These are phyloP conservation scores for Drosophila eugracilis DNA, from an alignment of 1,140 invertebrate genomes.

Conservation along the genomic window DNA sequence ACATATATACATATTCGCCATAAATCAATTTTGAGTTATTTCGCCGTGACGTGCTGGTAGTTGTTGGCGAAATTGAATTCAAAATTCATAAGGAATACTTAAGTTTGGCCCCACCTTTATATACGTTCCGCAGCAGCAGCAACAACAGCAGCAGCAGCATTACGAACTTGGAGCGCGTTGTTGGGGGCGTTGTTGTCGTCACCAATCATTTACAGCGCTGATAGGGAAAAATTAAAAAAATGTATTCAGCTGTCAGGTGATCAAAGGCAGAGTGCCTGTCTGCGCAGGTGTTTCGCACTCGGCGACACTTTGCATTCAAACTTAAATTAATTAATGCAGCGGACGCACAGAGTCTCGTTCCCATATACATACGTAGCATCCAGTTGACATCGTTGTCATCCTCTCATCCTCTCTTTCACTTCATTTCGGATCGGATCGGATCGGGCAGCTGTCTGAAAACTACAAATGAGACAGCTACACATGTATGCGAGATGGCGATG, in stretches of 20 bases:
- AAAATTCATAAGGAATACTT: constrained; percentile 54
- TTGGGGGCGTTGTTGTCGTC: constrained; percentile 42
- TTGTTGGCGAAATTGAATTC: constrained; percentile 46
- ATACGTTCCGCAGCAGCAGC: not conserved
- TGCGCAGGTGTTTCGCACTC: constrained; percentile 80
- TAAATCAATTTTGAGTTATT: constrained; percentile 83
- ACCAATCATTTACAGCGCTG: constrained; percentile 51
- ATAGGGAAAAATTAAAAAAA: constrained; percentile 79
- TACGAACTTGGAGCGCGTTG: constrained; percentile 11
- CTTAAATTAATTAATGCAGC: constrained; percentile 80
- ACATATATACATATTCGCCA: constrained; percentile 62
- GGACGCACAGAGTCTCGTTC: constrained; percentile 34
- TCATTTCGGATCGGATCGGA: constrained; percentile 14
- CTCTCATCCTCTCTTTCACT: too few species aligned
- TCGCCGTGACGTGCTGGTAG: constrained; percentile 63
- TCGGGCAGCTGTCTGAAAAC: constrained; percentile 67
- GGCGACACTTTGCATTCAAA: constrained; percentile 77
- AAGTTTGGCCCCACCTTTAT: constrained; percentile 20
- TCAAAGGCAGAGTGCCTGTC: constrained; percentile 75
- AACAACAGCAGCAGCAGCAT: constrained; percentile 4
- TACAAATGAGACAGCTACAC: constrained; percentile 75
- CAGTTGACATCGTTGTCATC: constrained; percentile 55
- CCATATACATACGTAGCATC: constrained; percentile 21
- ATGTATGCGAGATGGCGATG: constrained; percentile 45
- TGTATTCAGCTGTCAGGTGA: constrained; percentile 80